Percentiles rank a stretch among this genome's conserved stretches.
These are phyloP conservation scores for Fratercula arctica DNA, from an alignment of 2,797 vertebrate species.

Conservation along the genomic window DNA sequence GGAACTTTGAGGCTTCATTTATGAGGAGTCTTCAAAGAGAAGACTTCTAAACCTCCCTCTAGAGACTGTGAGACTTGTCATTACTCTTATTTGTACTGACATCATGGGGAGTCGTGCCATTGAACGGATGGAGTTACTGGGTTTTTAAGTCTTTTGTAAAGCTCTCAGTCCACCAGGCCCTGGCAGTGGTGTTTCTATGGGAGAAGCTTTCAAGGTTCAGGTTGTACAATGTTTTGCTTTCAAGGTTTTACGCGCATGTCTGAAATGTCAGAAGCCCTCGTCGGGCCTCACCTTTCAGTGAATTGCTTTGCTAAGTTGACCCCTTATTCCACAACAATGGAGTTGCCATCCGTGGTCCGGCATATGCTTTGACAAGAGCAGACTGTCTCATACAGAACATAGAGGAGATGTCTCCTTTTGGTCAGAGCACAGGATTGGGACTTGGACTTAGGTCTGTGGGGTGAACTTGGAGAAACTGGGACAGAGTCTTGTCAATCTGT, in stretches of 20 bases:
- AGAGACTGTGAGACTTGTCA: neutral
- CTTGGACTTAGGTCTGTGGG: neutral
- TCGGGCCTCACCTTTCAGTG: neutral
- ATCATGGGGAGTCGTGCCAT: neutral
- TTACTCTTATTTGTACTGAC: neutral
- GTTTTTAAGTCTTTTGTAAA: neutral
- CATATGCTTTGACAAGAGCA: neutral
- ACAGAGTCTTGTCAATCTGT: neutral
- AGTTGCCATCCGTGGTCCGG: neutral
- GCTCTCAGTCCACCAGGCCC: neutral
- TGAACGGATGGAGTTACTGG: neutral
- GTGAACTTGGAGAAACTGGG: neutral
- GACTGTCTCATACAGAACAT: neutral
- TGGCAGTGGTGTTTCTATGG: neutral
- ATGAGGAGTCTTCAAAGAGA: neutral
- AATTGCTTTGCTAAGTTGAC: neutral
- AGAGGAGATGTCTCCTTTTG: neutral
- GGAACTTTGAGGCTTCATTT: neutral
- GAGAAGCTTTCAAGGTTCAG: neutral
- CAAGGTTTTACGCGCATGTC: neutral
- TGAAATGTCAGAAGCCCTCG: neutral
- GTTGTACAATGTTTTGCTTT: neutral
- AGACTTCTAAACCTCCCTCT: neutral
- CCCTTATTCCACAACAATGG: neutral
- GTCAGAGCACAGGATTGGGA: neutral